These are phyloP conservation scores for Microchirus variegatus DNA, from an alignment of 2,797 vertebrate genomes.

Conservation along the genomic window DNA sequence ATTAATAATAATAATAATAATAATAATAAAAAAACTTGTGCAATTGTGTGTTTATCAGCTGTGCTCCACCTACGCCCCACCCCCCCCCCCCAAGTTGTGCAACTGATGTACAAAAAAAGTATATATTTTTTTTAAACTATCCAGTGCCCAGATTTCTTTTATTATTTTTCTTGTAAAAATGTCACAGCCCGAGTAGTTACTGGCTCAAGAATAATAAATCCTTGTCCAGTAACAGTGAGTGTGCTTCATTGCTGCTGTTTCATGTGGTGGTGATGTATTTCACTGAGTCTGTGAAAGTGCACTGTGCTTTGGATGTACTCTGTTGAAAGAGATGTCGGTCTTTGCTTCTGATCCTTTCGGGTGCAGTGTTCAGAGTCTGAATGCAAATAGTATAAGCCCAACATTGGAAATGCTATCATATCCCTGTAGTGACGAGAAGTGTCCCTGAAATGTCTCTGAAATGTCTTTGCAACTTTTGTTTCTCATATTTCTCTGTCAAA, in stretches of 20 bases:
- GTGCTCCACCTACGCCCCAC: too few species aligned
- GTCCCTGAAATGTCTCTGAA: slow-evolving; percentile 41
- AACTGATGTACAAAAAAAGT: too few species aligned
- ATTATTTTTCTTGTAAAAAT: not conserved
- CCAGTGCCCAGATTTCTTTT: too few species aligned
- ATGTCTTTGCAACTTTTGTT: slow-evolving; percentile 45
- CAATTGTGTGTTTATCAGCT: too few species aligned
- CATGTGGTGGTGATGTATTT: slow-evolving; percentile 20
- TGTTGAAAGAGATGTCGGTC: slow-evolving; percentile 40
- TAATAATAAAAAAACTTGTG: too few species aligned
- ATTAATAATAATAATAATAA: too few species aligned
- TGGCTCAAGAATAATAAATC: slow-evolving; percentile 4
- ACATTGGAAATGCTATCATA: slow-evolving; percentile 44
- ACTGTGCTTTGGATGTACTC: slow-evolving; percentile 32
- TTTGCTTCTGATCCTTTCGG: slow-evolving; percentile 27
- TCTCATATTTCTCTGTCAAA: slow-evolving; percentile 19
- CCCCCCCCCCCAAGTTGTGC: too few species aligned
- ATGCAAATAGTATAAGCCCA: slow-evolving; percentile 37
- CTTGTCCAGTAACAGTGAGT: slow-evolving; percentile 6
- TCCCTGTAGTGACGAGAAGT: slow-evolving; percentile 34
- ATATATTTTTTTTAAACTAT: too few species aligned
- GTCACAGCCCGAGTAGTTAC: not conserved
- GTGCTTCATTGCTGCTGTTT: slow-evolving; percentile 2
- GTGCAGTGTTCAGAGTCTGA: slow-evolving; percentile 30
- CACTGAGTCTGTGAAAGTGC: slow-evolving; percentile 25